These are phyloP conservation scores for Rhynchomys soricoides DNA, from an alignment of 2,113 vertebrate genomes.

Conservation along the genomic window DNA sequence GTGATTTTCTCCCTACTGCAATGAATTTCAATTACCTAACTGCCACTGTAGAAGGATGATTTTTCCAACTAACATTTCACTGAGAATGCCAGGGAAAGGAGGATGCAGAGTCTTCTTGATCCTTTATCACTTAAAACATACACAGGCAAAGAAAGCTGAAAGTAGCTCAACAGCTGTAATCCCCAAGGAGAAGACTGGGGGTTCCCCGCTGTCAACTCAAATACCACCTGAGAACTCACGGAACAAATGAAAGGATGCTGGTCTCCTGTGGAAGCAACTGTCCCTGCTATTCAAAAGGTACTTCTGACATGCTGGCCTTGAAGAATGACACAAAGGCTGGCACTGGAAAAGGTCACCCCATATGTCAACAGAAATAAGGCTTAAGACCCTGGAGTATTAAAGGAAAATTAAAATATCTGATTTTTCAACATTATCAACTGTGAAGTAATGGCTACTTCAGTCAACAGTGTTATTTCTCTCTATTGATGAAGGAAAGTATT, in stretches of 20 bases:
- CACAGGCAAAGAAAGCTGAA: slow-evolving; percentile 48
- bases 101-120: slow-evolving; percentile 37
- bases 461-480: background rate
- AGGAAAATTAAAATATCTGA: slow-evolving; percentile 26
- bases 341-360: background rate
- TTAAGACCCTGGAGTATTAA: background rate
- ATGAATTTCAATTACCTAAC: slow-evolving; percentile 67
- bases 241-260: slow-evolving; percentile 37
- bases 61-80: slow-evolving; percentile 60
- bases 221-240: slow-evolving; percentile 14
- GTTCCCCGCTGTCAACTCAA: slow-evolving; percentile 17
- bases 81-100: slow-evolving; percentile 22
- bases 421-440: background rate
- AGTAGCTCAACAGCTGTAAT: slow-evolving; percentile 58
- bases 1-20: slow-evolving; percentile 7
- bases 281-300: slow-evolving; percentile 20
- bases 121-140: slow-evolving; percentile 39
- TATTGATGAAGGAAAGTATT: background rate
- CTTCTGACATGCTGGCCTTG: background rate
- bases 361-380: background rate
- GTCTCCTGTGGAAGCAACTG: background rate
- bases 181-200: slow-evolving; percentile 41
- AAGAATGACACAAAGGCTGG: slow-evolving; percentile 26
- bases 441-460: background rate
- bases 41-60: background rate